Conservation (phyloP, 2,113 vertebrate species). For the Atractosteus spatula region DNA sequence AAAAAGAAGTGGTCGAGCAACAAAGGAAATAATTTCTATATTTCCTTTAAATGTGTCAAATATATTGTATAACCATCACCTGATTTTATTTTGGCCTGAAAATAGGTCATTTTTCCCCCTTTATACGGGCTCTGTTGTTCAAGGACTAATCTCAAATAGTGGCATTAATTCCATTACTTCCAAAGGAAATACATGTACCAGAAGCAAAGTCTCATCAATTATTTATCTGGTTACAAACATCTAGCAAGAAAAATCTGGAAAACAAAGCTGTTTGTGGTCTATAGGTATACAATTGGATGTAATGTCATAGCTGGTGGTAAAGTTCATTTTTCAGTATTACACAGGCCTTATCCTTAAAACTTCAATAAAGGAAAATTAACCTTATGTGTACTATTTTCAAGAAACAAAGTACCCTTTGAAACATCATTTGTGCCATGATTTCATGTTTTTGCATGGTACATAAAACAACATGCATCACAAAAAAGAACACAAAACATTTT, state of each 20-base stretch:
- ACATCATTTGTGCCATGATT: no score
- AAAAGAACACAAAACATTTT: no score
- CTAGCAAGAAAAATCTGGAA: constrained; percentile 48
- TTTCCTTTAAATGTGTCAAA: constrained; percentile 34
- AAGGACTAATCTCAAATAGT: constrained; percentile 54
- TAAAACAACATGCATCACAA: no score
- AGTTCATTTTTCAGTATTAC: constrained; percentile 53
- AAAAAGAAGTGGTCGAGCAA: no score
- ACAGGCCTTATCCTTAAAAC: no score
- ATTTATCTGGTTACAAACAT: constrained; percentile 66
- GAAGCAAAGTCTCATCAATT: constrained; percentile 63
- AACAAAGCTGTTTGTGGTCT: constrained; percentile 57
- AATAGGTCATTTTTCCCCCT: not conserved
- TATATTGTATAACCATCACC: constrained; percentile 30
- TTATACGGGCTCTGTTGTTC: constrained; percentile 41
- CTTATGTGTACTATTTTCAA: no score
- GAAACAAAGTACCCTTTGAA: no score
- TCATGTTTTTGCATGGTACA: no score
- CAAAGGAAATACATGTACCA: constrained; percentile 64
- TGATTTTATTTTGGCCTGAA: constrained; percentile 26
- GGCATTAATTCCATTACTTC: constrained; percentile 63
- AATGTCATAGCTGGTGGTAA: constrained; percentile 48
- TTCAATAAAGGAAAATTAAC: no score
- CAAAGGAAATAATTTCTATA: no score
- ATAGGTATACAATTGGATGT: constrained; percentile 56